These are phyloP conservation scores for Ophioderma brevispina DNA, from an alignment of 35 echinoderm and acorn worm genomes.

Conservation along the genomic window DNA sequence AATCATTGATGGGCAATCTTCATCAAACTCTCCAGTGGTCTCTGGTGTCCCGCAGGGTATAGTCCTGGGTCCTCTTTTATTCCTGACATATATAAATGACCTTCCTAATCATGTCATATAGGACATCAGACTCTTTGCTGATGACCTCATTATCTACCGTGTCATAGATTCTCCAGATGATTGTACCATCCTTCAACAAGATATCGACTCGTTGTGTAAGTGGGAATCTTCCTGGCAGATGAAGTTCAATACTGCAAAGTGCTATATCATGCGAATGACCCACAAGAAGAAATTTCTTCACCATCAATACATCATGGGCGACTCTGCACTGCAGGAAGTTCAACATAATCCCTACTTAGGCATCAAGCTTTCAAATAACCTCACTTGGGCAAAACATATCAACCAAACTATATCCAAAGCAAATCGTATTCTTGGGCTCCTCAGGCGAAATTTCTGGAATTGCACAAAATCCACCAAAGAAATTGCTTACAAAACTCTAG, in stretches of 20 bases:
- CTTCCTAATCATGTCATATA: no score
- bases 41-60: no score
- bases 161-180: slow-evolving; percentile 12
- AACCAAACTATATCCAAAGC: slow-evolving; percentile 2
- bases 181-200: background rate
- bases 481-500: slow-evolving; percentile 25
- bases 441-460: slow-evolving; percentile 16
- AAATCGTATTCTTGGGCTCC: slow-evolving; percentile 27
- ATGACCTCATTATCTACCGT: no score
- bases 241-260: slow-evolving; percentile 29
- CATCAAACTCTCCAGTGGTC: no score
- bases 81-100: no score
- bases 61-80: no score
- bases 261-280: background rate
- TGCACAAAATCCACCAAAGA: slow-evolving; percentile 4
- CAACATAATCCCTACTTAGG: slow-evolving; percentile 15
- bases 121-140: no score
- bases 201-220: slow-evolving; percentile 17
- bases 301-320: background rate
- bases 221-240: slow-evolving; percentile 45
- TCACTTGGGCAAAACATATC: slow-evolving; percentile 20
- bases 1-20: no score
- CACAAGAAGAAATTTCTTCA: background rate
- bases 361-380: slow-evolving; percentile 2
- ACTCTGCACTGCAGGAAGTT: background rate